These are phyloP conservation scores for Paramormyrops kingsleyae DNA, from an alignment of 2,113 vertebrate species.

Conservation along the genomic window DNA sequence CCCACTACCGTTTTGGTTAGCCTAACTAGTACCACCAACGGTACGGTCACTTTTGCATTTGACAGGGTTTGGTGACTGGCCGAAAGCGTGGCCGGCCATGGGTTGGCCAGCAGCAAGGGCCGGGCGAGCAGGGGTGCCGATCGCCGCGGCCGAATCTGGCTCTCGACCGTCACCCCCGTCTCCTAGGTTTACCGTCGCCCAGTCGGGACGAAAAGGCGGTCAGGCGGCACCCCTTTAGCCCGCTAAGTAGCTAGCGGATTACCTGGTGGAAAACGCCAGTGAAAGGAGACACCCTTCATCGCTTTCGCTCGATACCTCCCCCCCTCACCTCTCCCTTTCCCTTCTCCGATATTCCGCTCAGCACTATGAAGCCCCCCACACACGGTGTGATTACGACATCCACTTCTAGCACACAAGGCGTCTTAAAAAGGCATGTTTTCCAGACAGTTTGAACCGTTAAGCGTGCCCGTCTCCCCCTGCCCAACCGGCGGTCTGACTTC, in stretches of 20 bases:
- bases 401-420: neutral
- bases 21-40: neutral
- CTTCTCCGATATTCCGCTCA: slow-evolving; percentile 29
- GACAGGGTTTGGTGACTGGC: neutral
- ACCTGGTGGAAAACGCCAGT: slow-evolving; percentile 16
- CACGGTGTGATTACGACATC: neutral
- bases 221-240: neutral
- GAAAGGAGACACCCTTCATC: slow-evolving; percentile 24
- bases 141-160: neutral
- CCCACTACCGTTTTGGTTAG: neutral
- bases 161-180: too few relatives aligned
- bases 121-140: neutral
- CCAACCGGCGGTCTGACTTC: slow-evolving; percentile 20
- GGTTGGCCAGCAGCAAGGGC: neutral
- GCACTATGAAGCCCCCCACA: neutral
- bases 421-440: neutral
- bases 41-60: neutral
- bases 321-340: slow-evolving; percentile 25
- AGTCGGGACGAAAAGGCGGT: neutral
- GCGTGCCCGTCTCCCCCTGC: slow-evolving; percentile 16
- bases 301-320: neutral
- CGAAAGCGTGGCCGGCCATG: neutral
- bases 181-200: neutral
- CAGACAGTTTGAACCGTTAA: neutral
- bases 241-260: neutral